A percentile compares a stretch with the other conserved stretches of the same genome.
phyloP scores from a whole-genome alignment of 2,888 invertebrate species.

The Dolomedes plantarius region DNA sequence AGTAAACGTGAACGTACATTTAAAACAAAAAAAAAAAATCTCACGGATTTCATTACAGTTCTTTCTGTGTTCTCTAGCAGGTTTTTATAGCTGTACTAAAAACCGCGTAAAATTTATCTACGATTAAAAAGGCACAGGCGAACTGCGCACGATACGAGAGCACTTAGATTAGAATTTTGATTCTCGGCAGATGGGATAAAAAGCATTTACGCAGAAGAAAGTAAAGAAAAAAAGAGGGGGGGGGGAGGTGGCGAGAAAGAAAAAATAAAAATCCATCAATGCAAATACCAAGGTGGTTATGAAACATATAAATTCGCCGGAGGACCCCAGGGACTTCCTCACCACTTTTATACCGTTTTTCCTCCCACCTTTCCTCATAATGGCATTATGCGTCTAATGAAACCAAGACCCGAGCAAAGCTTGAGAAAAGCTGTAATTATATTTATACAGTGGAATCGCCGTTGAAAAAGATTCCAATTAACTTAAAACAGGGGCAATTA shows the following conservation, averaged over 20 bases:
- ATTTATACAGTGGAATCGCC: slow-evolving; percentile 64
- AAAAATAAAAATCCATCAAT: background rate
- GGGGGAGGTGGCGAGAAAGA: too few relatives aligned
- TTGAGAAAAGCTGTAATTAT: slow-evolving; percentile 67
- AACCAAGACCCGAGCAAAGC: slow-evolving; percentile 43
- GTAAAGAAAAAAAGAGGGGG: background rate
- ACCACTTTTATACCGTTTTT: slow-evolving; percentile 44
- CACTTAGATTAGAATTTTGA: too few relatives aligned
- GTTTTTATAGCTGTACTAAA: too few relatives aligned
- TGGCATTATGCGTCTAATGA: slow-evolving; percentile 64
- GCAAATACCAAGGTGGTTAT: background rate
- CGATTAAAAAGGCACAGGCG: too few relatives aligned
- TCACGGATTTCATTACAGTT: too few relatives aligned
- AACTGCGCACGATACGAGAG: too few relatives aligned
- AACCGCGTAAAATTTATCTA: too few relatives aligned
- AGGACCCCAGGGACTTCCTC: background rate
- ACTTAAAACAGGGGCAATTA: slow-evolving; percentile 72
- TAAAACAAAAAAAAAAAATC: too few relatives aligned
- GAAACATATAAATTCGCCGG: background rate
- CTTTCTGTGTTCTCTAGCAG: too few relatives aligned
- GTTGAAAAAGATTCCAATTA: slow-evolving; percentile 72
- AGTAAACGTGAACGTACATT: too few relatives aligned
- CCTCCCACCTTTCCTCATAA: slow-evolving; percentile 49
- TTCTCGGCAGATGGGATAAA: too few relatives aligned
- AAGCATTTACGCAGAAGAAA: background rate